Evolutionary conservation across 2,888 invertebrate genomes (phyloP), one percentile per base, ranked within the genome.

Genomic region (Tetragnatha montana): DNA sequence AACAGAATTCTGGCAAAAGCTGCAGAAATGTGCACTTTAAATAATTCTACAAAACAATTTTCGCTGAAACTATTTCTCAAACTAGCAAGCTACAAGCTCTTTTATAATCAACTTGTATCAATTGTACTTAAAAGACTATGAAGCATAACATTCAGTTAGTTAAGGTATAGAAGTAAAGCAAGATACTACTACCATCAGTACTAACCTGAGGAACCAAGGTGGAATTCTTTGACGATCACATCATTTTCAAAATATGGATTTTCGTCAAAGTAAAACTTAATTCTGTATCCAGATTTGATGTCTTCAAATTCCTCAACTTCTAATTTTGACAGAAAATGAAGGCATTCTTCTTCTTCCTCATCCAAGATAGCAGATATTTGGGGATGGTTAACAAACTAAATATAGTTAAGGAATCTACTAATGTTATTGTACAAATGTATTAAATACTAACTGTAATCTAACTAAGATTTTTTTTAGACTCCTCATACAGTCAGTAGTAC

Each of bases 281-380:
- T 96, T 92, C 93, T 93, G 94, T 96, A 97, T 6, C 97, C 97
- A 47, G 96, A 96, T 93, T 96, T 96, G 91, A 97, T 97, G 93
- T 97, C 97, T 92, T 97, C 97, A 93, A 96, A 96, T 93, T 97
- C 97, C 93, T 97, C 96, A 17, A 97, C 96, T 94, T 97, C 96
- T 91, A 96, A 93, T 93, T 96, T 96, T 76, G 94, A 95, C 92
- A 96, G 94, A 92, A 95, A 95, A 92, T 96, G 95, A 81, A 97
- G 94, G 92, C 96, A 96, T 93, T 97, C 96, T 93, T 97, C 97
- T 93, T 97, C 97, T 91, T 96, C 96, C 92, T 97, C 97, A 93
- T 96, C 96, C 91, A 97, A 94, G 92, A 97, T 95, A 87, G 96
- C 95, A 90, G 96, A 96, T 92, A 97, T 95, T 94, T 96, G 96